phyloP scores from a whole-genome alignment of 2,113 vertebrate species.

The Sialia sialis region DNA sequence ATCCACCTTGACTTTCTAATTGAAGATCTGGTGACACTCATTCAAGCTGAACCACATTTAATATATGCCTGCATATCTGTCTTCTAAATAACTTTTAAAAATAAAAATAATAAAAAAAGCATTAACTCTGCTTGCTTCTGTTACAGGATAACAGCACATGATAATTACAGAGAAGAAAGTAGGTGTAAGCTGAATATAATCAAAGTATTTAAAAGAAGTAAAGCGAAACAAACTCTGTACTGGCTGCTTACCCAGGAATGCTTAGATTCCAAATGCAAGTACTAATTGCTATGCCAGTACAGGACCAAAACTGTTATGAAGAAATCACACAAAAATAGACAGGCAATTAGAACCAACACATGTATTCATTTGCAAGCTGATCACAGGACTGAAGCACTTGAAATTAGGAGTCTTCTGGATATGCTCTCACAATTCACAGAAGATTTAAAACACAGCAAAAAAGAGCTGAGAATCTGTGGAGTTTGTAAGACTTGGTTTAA shows the following conservation, averaged over 20 bases:
- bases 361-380: not conserved
- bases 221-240: not conserved
- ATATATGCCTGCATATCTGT: not conserved
- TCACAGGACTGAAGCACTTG: not conserved
- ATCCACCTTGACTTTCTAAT: not conserved
- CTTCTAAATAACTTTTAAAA: not conserved
- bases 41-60: not conserved
- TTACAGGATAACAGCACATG: not conserved
- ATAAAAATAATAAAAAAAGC: not conserved
- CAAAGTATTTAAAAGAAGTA: not conserved
- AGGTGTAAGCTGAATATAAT: not conserved
- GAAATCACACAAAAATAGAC: not conserved
- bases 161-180: not conserved
- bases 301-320: not conserved
- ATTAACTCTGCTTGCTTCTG: not conserved
- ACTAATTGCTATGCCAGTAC: not conserved
- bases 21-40: not conserved
- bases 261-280: not conserved
- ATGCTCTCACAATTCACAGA: not conserved
- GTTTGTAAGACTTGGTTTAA: not conserved
- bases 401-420: not conserved
- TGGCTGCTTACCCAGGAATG: not conserved
- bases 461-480: not conserved
- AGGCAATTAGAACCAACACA: not conserved
- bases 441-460: not conserved